A percentile compares a stretch with the other conserved stretches of the same genome.
Evolutionary conservation across 1,140 invertebrate genomes (phyloP).

Genomic region (Drosophila albomicans): DNA sequence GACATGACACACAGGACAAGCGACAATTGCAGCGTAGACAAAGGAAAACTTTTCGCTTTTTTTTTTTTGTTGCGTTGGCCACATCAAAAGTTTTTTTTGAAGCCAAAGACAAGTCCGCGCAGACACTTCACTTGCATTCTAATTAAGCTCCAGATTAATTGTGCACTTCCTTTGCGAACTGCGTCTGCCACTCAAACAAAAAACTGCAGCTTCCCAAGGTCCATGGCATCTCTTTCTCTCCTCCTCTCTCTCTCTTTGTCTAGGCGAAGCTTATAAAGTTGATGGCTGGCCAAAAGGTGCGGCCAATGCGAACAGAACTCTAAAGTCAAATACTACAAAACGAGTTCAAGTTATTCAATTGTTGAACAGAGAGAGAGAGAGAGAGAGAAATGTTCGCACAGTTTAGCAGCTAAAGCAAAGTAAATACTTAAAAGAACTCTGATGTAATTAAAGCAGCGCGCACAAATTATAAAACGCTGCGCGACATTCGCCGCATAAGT

Average conservation of each 20-base stretch:
- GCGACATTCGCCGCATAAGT: constrained; percentile 3
- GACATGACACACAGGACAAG: constrained; percentile 2
- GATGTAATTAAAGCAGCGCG: constrained; percentile 26
- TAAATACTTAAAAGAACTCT: constrained; percentile 35
- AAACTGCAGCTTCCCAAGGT: constrained; percentile 30
- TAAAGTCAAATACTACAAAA: constrained; percentile 23
- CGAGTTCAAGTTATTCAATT: constrained; percentile 44
- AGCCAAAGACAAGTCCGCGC: constrained; percentile 18
- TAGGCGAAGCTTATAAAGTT: constrained; percentile 30
- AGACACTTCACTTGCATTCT: constrained; percentile 48
- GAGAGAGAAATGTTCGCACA: constrained; percentile 18
- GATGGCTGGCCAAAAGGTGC: constrained; percentile 28
- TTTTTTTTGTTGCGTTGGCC: constrained; percentile 15
- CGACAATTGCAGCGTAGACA: background rate
- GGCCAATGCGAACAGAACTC: constrained; percentile 17
- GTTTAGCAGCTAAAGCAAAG: constrained; percentile 25
- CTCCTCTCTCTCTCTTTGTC: no score
- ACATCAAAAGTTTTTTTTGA: constrained; percentile 18
- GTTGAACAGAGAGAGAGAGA: constrained; percentile 6
- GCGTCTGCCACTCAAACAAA: constrained; percentile 31
- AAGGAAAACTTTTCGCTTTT: constrained; percentile 9
- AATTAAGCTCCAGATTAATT: constrained; percentile 59
- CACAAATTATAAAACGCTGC: constrained; percentile 9
- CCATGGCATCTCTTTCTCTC: constrained; percentile 7
- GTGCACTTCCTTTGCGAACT: constrained; percentile 48